Evolutionary conservation across 2,113 vertebrate species (phyloP).

Genomic region (Triplophysa rosa): DNA sequence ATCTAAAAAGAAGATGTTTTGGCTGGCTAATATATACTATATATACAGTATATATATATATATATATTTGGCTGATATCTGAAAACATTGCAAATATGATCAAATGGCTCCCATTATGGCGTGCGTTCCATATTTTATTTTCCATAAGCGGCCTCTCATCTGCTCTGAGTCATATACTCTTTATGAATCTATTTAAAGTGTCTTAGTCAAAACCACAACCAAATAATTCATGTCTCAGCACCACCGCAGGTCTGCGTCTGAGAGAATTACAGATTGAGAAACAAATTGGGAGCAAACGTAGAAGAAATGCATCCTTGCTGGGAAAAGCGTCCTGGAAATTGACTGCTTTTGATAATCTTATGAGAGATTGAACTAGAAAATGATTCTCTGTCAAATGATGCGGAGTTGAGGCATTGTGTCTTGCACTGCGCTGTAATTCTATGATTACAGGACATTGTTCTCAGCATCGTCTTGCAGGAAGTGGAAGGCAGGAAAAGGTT

Average conservation of each 20-base stretch:
- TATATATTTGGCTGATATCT: background rate
- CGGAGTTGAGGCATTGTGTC: slow-evolving; percentile 45
- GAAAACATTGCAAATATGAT: background rate
- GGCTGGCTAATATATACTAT: too few relatives aligned
- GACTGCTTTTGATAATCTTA: slow-evolving; percentile 42
- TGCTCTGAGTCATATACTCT: background rate
- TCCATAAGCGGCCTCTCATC: background rate
- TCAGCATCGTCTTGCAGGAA: slow-evolving; percentile 48
- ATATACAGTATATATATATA: too few relatives aligned
- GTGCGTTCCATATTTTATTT: slow-evolving; percentile 1
- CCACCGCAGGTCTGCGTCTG: slow-evolving; percentile 14
- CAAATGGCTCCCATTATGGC: too few relatives aligned
- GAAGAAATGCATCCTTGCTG: slow-evolving; percentile 23
- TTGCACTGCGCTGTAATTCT: slow-evolving; percentile 55
- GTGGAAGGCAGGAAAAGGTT: slow-evolving; percentile 50
- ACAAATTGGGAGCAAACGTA: background rate
- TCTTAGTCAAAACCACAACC: slow-evolving; percentile 33
- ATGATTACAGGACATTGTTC: slow-evolving; percentile 58
- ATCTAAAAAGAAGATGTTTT: too few relatives aligned
- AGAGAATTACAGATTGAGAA: slow-evolving; percentile 2
- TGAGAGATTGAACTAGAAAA: slow-evolving; percentile 47
- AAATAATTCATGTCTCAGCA: slow-evolving; percentile 19
- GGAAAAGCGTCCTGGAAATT: background rate
- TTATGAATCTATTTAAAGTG: slow-evolving; percentile 37
- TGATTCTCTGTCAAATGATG: slow-evolving; percentile 50